phyloP scores from a whole-genome alignment of 2,888 invertebrate genomes.

The Sminthurinus aureus region DNA sequence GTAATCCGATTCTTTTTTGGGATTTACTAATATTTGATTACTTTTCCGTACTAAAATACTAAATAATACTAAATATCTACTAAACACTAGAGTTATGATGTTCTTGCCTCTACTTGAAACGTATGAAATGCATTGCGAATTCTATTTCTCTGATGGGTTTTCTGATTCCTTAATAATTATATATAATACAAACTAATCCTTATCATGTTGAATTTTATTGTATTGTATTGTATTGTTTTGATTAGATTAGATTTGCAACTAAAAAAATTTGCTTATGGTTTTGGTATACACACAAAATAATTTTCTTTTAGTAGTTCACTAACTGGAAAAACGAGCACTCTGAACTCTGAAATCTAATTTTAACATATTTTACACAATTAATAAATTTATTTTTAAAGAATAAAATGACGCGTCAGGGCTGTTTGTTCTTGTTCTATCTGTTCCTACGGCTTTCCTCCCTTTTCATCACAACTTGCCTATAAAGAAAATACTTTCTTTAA shows the following conservation, averaged over 20 bases:
- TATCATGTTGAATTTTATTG: not conserved
- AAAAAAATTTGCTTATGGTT: slow-evolving; percentile 8
- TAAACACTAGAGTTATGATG: too few species aligned
- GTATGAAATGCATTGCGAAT: slow-evolving; percentile 13
- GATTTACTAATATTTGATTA: not conserved
- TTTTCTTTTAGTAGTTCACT: not conserved
- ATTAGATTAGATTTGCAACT: not conserved
- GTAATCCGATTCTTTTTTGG: not conserved
- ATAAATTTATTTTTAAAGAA: too few species aligned
- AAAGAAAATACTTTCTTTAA: too few species aligned
- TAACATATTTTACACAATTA: too few species aligned
- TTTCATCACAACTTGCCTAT: too few species aligned
- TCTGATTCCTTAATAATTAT: slow-evolving; percentile 1
- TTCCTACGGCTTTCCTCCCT: too few species aligned
- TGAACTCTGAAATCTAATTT: not conserved
- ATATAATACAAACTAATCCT: not conserved
- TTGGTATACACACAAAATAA: not conserved
- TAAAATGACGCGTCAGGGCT: too few species aligned
- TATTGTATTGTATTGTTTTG: not conserved
- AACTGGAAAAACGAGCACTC: not conserved
- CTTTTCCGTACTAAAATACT: too few species aligned
- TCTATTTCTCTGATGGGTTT: slow-evolving; percentile 34
- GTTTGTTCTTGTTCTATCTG: too few species aligned
- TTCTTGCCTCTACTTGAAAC: not conserved
- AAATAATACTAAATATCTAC: too few species aligned